Base-by-base conservation (phyloP, 2,113 vertebrate genomes). In the Alectura lathami region DNA sequence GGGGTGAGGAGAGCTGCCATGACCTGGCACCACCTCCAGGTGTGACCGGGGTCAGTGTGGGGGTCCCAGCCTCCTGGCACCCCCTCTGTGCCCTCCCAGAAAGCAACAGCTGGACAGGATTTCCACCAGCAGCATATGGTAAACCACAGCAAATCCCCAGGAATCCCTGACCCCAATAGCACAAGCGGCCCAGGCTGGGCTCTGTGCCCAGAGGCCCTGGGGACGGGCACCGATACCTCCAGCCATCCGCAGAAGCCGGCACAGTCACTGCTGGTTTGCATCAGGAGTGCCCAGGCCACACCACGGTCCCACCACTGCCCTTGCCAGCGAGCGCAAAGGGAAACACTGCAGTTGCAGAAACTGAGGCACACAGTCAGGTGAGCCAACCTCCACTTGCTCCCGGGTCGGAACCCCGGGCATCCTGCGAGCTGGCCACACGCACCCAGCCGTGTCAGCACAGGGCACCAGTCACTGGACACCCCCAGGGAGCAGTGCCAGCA, bases 241-340 rank as follows among this genome's bases (percentile, higher is more conserved):
- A 86, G n/a, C 23, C 12, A 47, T 17, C 0, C 0, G 34, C 60
- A 69, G 64, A 13, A 80, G 48, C 8, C 10, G 51, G 53, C 23
- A 77, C 73, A 74, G 69, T 78, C 17, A 14, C 47, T 69, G 67
- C 36, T 4, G 6, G 56, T 75, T 54, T 73, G 72, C 45, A 50
- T 27, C 0, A 5, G 3, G 64, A 42, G 15, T 1, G 7, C 47
- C 26, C 3, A 3, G 63, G 29, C 9, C 57, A 67, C 0, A 0
- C 17, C 67, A 83, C 0, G 0, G 50, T 21, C 36, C 51, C 1
- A 0, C 3, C 36, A 18, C 17, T 69, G 23, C 21, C 48, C 67
- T 11, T 0, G 0, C 47, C 38, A 42, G 20, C 0, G 0, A 63
- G n/a, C 0, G 0, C 8, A 20, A 17, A 6, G 4, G 30, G 18